Base-by-base conservation (phyloP, 92 coral and sea anemone species). In the Porites divaricata region DNA sequence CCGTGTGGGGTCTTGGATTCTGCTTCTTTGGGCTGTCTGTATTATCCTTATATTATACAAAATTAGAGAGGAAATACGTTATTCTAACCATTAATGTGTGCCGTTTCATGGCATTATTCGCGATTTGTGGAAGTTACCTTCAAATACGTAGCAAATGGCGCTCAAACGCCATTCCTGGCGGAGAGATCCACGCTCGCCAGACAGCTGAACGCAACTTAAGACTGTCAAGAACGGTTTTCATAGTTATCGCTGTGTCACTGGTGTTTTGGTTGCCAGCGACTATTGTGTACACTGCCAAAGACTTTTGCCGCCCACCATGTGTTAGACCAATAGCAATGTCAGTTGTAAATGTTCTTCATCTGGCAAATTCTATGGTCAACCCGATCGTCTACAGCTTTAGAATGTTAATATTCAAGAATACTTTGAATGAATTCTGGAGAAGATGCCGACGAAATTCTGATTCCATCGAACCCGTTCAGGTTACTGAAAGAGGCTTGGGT, bases 351-450 rank as follows among this genome's bases (percentile, higher is more conserved):
- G 53, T 12, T 11, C 5, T 75, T n/a, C 51, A 56, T 56, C 22
- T 75, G 79, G 79, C 79, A 26, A 57, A 75, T 26, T 75, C 79
- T 16, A 26, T 75, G 64, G 64, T 56, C 9, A 75, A 75, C 5
- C 79, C 79, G 57, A 12, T 59, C 11, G 79, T 75, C n/a, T 75
- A 75, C 79, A 56, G 45, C 22, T 75, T 22, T 52, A 53, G 50
- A 51, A 21, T 75, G 79, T 35, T 24, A 16, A 25, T 52, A 1
- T 75, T 75, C 57, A 54, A 21, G 54, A 12, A 52, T 20, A 49
- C 64, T 23, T 48, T 73, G 9, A 19, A n/a, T 9, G 2, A 20
- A 21, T 49, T 14, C 1, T 20, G 2, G 14, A 26, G 51, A 6
- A 70, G 8, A 1, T 23, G 22, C 59, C 17, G 59, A 15, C 59